Base-by-base conservation (phyloP, 1,140 invertebrate genomes). In the Centruroides sculpturatus region DNA sequence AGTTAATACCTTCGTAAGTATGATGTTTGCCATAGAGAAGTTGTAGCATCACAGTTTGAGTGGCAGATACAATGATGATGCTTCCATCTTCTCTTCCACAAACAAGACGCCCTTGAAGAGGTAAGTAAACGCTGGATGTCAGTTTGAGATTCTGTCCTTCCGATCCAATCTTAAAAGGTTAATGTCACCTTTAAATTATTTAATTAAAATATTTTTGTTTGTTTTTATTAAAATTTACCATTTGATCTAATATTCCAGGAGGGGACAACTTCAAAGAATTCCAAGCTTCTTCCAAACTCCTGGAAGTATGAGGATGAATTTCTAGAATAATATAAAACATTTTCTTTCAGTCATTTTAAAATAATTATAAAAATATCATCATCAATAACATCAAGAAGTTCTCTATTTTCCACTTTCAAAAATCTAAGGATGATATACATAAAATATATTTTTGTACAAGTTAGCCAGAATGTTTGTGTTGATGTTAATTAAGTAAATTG, bases 1-100 rank as follows among this genome's bases (percentile, higher is more conserved):
- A n/a, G n/a, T n/a, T n/a, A n/a, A 46, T 73, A 87, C 86, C 87
- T 73, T 88, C 85, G 64, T 84, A 86, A 62, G 91, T 84, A 69
- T 92, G 88, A 76, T 92, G 89, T 69, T 82, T 87, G 36, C 89
- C 89, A 69, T 94, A 89, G 50, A 98, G 78, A 34, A 98, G 72
- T 69, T 98, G 94, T 61, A 94, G 75, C 82, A 95, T 92, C 3
- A 98, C 86, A 7, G 92, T 92, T 71, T 97, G 90, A 0, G 91
- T 93, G 0, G 92, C 95, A 35, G 94, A 90, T 7, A 96, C 85
- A 58, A 99, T 95, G n/a, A 98, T 85, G 63, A 99, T 97, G 54
- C 87, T 87, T 12, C 96, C 96, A 74, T 99, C 93, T 71, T 94
- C 88, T 47, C 94, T 78, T 4, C 96, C 96, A 65, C 95, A 88